phyloP scores from a whole-genome alignment of 2,113 vertebrate species.

The Bujurquina vittata region DNA sequence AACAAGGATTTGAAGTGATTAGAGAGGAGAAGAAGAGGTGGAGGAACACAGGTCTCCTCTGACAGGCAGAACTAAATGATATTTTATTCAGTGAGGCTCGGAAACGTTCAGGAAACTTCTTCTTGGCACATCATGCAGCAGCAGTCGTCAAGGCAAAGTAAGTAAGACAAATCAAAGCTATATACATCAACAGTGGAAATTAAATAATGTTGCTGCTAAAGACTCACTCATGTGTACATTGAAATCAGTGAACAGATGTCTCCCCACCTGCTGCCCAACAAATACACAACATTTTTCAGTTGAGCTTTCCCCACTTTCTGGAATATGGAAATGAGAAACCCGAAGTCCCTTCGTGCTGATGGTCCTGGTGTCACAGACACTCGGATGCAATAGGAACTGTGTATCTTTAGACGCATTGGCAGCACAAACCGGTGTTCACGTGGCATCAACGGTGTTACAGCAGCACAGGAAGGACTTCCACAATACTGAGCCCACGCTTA shows the following conservation, averaged over 20 bases:
- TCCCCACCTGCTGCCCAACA: conserved; percentile 52
- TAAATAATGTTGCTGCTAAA: conserved; percentile 28
- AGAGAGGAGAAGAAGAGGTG: conserved; percentile 12
- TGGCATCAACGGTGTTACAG: not conserved
- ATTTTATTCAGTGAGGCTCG: not conserved
- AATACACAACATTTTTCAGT: not conserved
- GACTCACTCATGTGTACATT: conserved; percentile 49
- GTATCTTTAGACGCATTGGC: not conserved
- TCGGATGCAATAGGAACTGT: rapidly evolving
- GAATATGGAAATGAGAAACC: not conserved
- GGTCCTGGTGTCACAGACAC: rapidly evolving
- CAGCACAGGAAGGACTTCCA: not conserved
- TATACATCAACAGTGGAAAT: conserved; percentile 23
- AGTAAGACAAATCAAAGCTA: conserved; percentile 44
- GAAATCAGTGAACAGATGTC: conserved; percentile 61
- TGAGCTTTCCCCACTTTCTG: not conserved
- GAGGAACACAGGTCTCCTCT: conserved; percentile 34
- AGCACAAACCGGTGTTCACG: not conserved
- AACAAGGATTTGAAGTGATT: conserved; percentile 46
- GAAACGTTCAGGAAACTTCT: not conserved
- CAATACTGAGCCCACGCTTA: not conserved
- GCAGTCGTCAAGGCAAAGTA: not conserved
- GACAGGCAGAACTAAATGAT: conserved; percentile 42
- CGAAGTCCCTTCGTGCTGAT: rapidly evolving
- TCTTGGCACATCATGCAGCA: not conserved